Conservation (phyloP, 2,113 vertebrate species). For the Hiodon tergisus region DNA sequence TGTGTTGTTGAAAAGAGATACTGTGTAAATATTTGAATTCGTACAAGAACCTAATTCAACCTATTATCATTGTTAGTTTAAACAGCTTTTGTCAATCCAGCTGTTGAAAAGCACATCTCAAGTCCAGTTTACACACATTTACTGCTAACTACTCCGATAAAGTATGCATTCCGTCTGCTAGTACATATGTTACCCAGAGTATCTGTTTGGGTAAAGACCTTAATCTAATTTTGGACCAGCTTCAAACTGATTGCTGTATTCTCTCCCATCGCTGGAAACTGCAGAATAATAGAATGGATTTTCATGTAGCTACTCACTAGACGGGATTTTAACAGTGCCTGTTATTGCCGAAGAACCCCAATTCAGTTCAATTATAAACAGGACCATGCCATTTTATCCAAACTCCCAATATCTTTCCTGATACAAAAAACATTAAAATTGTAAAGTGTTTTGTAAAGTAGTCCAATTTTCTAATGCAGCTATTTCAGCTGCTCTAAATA, state of each 20-base stretch:
- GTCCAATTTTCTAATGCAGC: background rate
- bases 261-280: background rate
- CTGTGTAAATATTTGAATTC: no score
- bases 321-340: background rate
- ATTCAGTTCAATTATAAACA: no score
- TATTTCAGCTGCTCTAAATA: conserved; percentile 29
- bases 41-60: background rate
- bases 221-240: conserved; percentile 6
- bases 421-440: background rate
- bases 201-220: conserved; percentile 32
- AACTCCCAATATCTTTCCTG: background rate
- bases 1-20: no score
- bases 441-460: no score
- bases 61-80: background rate
- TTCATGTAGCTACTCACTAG: no score
- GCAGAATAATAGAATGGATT: no score
- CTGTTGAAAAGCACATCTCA: background rate
- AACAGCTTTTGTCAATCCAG: background rate
- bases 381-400: no score
- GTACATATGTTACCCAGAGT: conserved; percentile 56
- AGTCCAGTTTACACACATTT: conserved; percentile 49
- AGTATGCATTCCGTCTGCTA: conserved; percentile 54
- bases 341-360: background rate
- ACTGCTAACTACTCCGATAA: conserved; percentile 48
- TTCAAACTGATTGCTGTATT: background rate